phyloP scores from a whole-genome alignment of 2,113 vertebrate species.

The Ceratotherium simum region DNA sequence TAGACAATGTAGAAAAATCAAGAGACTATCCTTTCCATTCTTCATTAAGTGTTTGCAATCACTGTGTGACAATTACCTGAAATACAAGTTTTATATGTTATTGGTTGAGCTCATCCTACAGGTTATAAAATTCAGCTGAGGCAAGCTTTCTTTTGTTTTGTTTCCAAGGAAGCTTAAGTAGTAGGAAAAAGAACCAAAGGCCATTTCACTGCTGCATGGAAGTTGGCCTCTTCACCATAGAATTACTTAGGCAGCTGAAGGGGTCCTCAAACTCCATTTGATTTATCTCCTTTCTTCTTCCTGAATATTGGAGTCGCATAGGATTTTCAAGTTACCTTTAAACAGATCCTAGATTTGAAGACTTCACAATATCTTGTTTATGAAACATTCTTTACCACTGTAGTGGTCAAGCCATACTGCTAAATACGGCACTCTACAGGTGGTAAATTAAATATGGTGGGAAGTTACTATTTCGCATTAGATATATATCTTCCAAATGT shows the following conservation, averaged over 20 bases:
- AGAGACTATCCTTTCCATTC: background rate
- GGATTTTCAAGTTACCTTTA: background rate
- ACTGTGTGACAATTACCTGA: background rate
- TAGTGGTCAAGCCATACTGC: background rate
- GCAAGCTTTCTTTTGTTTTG: background rate
- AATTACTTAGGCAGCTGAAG: background rate
- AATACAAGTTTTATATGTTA: background rate
- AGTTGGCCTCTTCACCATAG: background rate
- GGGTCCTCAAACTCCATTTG: background rate
- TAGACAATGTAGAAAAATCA: conserved; percentile 37
- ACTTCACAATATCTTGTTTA: background rate
- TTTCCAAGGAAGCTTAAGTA: background rate
- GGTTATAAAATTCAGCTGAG: background rate
- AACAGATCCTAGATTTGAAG: background rate
- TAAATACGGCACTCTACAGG: background rate
- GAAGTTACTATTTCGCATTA: background rate
- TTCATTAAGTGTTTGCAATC: conserved; percentile 29
- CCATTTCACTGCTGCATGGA: background rate
- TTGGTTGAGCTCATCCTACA: background rate
- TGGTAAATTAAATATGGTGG: background rate
- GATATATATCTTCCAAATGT: background rate
- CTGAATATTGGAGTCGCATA: background rate
- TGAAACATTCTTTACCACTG: background rate
- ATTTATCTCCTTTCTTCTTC: background rate
- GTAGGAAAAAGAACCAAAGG: background rate